Percentiles rank a stretch among this genome's conserved stretches.
Evolutionary conservation across 2,113 vertebrate genomes (phyloP).

Genomic region (Terrapene triunguis): DNA sequence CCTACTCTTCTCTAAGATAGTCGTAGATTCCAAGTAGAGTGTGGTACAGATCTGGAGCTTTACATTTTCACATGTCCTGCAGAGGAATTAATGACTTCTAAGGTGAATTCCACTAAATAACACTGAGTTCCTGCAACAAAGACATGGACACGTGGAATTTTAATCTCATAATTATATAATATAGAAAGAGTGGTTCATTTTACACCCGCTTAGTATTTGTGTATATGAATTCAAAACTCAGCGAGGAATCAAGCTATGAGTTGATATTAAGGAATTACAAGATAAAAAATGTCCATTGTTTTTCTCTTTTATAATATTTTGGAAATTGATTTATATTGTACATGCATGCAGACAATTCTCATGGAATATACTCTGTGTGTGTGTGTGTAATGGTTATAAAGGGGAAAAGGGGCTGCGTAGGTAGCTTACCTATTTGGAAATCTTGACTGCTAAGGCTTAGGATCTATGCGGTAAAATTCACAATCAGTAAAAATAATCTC

Average conservation of each 20-base stretch:
- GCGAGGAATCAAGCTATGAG: background rate
- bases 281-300: background rate
- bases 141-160: background rate
- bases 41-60: background rate
- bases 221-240: background rate
- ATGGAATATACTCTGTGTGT: background rate
- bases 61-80: background rate
- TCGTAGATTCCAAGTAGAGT: background rate
- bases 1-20: background rate
- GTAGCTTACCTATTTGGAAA: background rate
- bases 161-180: background rate
- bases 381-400: background rate
- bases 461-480: background rate
- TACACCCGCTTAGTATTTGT: accelerated
- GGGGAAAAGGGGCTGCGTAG: accelerated
- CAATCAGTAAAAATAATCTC: background rate
- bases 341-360: background rate
- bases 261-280: background rate
- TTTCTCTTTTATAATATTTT: background rate
- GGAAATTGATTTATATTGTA: background rate
- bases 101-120: background rate
- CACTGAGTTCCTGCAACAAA: background rate
- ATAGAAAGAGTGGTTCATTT: background rate
- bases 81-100: background rate
- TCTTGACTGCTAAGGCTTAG: background rate